phyloP scores from a whole-genome alignment of 1,140 invertebrate genomes.

The Propsilocerus akamusi region DNA sequence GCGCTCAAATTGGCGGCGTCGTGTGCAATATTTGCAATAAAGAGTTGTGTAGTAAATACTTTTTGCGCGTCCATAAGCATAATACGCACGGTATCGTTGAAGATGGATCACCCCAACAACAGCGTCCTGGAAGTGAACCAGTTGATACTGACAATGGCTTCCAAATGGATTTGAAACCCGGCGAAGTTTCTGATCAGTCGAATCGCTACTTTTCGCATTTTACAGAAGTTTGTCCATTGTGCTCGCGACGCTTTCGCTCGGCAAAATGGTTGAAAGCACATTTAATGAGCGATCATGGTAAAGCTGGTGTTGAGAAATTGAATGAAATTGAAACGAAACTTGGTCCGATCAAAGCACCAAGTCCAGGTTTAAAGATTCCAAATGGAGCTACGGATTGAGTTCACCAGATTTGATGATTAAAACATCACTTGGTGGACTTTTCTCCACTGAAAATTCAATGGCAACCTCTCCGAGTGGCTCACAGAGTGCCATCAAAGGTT shows the following conservation, averaged over 20 bases:
- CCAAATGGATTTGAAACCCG: constrained; percentile 26
- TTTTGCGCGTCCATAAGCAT: constrained; percentile 89
- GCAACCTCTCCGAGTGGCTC: constrained; percentile 17
- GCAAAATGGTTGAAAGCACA: constrained; percentile 81
- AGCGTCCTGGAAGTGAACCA: constrained; percentile 26
- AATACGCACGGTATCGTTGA: constrained; percentile 91
- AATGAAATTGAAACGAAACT: constrained; percentile 34
- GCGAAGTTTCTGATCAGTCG: constrained; percentile 26
- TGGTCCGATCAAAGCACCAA: constrained; percentile 15
- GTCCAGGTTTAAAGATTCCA: constrained; percentile 38
- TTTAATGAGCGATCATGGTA: constrained; percentile 68
- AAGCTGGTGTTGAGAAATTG: constrained; percentile 49
- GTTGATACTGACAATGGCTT: constrained; percentile 25
- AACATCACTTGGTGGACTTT: constrained; percentile 11
- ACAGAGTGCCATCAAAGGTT: constrained; percentile 35
- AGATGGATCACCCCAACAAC: constrained; percentile 35
- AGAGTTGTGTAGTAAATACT: constrained; percentile 94
- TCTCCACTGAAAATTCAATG: constrained; percentile 10
- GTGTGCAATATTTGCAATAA: constrained; percentile 95
- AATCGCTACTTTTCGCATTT: constrained; percentile 48
- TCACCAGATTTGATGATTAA: constrained; percentile 14
- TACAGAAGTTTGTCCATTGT: constrained; percentile 69
- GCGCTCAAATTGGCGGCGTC: constrained; percentile 76
- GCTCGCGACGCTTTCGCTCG: constrained; percentile 71
- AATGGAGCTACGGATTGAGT: constrained; percentile 29